phyloP scores from a whole-genome alignment of 2,113 vertebrate genomes.

The Anoplopoma fimbria region DNA sequence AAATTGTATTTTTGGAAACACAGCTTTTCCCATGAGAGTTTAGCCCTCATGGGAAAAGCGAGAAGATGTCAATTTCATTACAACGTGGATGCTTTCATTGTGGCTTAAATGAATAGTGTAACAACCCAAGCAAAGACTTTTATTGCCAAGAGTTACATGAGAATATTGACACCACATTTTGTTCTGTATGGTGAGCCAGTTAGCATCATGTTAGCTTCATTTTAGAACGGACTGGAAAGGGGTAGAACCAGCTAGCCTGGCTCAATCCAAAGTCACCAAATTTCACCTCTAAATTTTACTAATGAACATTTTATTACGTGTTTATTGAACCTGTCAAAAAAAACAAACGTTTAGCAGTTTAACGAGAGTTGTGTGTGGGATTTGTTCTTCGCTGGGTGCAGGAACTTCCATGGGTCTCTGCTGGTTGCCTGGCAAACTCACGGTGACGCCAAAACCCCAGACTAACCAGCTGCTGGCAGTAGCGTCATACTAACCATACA shows the following conservation, averaged over 20 bases:
- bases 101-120: not conserved
- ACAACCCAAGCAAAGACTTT: not conserved
- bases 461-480: not conserved
- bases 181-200: not conserved
- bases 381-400: too few relatives aligned
- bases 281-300: not conserved
- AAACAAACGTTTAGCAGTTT: too few relatives aligned
- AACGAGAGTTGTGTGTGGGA: too few relatives aligned
- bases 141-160: not conserved
- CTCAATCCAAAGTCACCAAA: not conserved
- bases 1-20: not conserved
- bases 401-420: not conserved
- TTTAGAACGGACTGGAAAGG: not conserved
- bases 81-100: not conserved
- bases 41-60: not conserved
- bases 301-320: not conserved
- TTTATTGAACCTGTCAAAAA: not conserved
- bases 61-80: not conserved
- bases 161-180: not conserved
- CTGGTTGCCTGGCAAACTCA: not conserved
- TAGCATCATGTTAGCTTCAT: not conserved
- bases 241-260: not conserved
- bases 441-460: not conserved
- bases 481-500: not conserved
- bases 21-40: too few relatives aligned